A percentile compares a stretch with the other conserved stretches of the same genome.
Conservation (phyloP, 64 coral and sea anemone genomes). For the Montipora foliosa region DNA sequence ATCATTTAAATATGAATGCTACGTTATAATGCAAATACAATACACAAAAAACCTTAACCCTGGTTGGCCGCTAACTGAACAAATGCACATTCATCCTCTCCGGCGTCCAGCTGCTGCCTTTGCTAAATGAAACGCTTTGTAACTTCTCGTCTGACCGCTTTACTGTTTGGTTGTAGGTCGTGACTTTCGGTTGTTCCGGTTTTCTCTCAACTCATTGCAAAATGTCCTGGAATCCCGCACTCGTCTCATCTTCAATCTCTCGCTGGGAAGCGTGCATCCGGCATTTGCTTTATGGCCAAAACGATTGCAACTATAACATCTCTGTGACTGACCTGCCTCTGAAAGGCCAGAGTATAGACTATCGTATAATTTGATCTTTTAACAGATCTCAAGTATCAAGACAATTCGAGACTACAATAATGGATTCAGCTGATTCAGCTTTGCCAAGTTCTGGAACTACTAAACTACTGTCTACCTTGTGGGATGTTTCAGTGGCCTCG, state of each 20-base stretch:
- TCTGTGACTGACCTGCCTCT: neutral
- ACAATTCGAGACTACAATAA: too few species aligned
- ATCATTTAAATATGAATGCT: too few species aligned
- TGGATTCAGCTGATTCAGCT: neutral
- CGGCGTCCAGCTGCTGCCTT: neutral
- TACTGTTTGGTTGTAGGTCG: neutral
- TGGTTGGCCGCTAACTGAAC: neutral
- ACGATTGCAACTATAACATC: slow-evolving; percentile 8
- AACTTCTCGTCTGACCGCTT: neutral
- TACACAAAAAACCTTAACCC: too few species aligned
- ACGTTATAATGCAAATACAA: too few species aligned
- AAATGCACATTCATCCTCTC: slow-evolving; percentile 45
- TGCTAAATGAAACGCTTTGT: slow-evolving; percentile 27
- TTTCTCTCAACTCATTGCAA: slow-evolving; percentile 28
- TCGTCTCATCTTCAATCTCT: neutral
- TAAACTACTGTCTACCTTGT: slow-evolving; percentile 33
- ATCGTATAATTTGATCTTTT: too few species aligned
- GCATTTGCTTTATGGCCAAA: neutral
- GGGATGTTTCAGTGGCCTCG: slow-evolving; percentile 39
- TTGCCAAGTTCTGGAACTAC: neutral
- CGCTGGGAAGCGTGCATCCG: neutral
- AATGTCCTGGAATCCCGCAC: slow-evolving; percentile 4
- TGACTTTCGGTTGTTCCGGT: slow-evolving; percentile 4
- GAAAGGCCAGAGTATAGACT: too few species aligned
- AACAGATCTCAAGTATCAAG: too few species aligned